phyloP scores from a whole-genome alignment of 2,888 invertebrate genomes.

The Schizaphis graminum region DNA sequence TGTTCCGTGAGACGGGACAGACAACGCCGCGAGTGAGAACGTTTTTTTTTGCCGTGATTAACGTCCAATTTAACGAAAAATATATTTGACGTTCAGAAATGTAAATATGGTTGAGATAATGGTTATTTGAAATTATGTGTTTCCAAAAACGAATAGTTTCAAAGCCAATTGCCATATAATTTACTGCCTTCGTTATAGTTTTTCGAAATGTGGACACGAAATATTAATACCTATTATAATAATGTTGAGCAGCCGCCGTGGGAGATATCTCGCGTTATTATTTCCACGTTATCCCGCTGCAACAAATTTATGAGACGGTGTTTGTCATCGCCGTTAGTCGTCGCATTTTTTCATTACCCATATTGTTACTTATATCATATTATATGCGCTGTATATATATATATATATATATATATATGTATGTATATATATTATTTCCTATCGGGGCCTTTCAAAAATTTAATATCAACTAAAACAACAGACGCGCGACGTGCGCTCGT shows the following conservation, averaged over 20 bases:
- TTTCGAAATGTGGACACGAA: not conserved
- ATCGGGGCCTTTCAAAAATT: not conserved
- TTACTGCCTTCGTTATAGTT: not conserved
- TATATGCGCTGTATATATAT: not conserved
- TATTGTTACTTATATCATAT: not conserved
- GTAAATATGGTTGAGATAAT: not conserved
- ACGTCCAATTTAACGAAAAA: not conserved
- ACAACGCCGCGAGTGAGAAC: not conserved
- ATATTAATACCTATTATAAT: not conserved
- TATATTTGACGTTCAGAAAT: not conserved
- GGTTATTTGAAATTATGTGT: too few relatives aligned
- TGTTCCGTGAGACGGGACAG: not conserved
- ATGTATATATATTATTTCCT: not conserved
- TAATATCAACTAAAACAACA: conserved; percentile 32
- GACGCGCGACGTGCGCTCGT: not conserved
- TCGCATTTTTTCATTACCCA: not conserved
- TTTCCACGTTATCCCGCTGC: not conserved
- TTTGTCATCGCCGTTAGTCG: not conserved
- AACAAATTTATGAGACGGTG: not conserved
- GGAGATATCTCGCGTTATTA: not conserved
- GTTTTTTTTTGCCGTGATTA: not conserved
- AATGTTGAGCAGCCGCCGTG: not conserved
- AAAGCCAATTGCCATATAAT: not conserved
- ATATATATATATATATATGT: too few relatives aligned
- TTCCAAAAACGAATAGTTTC: not conserved